phyloP scores from a whole-genome alignment of 2,888 invertebrate genomes.

The Sphaerophoria taeniata region DNA sequence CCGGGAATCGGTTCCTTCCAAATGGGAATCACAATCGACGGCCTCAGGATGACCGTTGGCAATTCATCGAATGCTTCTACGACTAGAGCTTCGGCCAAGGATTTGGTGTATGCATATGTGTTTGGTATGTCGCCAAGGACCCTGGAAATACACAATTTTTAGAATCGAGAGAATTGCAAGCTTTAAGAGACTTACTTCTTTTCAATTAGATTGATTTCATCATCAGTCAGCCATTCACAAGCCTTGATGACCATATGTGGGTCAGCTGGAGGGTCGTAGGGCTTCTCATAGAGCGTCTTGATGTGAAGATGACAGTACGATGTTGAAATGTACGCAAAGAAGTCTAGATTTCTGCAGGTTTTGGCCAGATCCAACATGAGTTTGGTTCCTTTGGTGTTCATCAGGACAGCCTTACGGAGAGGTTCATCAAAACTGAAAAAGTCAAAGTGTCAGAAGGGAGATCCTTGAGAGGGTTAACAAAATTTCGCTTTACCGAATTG shows the following conservation, averaged over 20 bases:
- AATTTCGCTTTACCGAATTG: slow-evolving; percentile 83
- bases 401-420: slow-evolving; percentile 92
- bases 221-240: slow-evolving; percentile 91
- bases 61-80: slow-evolving; percentile 90
- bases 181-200: slow-evolving; percentile 83
- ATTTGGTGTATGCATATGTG: slow-evolving; percentile 96
- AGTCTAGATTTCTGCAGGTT: slow-evolving; percentile 89
- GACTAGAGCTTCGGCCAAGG: slow-evolving; percentile 92
- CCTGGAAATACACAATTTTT: slow-evolving; percentile 81
- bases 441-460: neutral
- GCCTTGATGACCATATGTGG: slow-evolving; percentile 90
- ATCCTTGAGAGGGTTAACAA: neutral
- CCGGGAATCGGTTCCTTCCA: slow-evolving; percentile 93
- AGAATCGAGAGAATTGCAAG: neutral
- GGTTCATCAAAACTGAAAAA: slow-evolving; percentile 92
- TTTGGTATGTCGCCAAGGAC: slow-evolving; percentile 92
- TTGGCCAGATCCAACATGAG: slow-evolving; percentile 93
- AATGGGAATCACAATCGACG: slow-evolving; percentile 95
- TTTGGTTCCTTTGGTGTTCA: slow-evolving; percentile 96
- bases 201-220: slow-evolving; percentile 86
- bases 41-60: slow-evolving; percentile 92
- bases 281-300: slow-evolving; percentile 90
- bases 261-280: slow-evolving; percentile 92
- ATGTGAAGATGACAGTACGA: slow-evolving; percentile 95
- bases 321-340: slow-evolving; percentile 90